Percentiles rank a stretch among this genome's conserved stretches.
Conservation (phyloP, 2,113 vertebrate genomes). For the Oncorhynchus nerka region DNA sequence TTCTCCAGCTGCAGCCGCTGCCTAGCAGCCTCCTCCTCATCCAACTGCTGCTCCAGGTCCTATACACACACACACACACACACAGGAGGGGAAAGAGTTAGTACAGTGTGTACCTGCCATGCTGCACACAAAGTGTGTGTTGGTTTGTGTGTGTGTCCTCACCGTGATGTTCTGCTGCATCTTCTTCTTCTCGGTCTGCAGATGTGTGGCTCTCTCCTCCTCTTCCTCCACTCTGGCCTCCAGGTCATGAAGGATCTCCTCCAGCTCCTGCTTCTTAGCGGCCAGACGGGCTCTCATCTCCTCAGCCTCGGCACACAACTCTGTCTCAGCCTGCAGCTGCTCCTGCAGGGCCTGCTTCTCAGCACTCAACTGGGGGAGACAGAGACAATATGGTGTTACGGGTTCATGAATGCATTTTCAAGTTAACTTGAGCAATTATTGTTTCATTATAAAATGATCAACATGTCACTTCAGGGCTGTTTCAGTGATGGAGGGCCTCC, state of each 20-base stretch:
- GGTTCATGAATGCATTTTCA: too few relatives aligned
- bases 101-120: not conserved
- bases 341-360: slow-evolving; percentile 97
- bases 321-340: slow-evolving; percentile 95
- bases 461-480: too few relatives aligned
- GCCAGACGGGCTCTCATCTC: slow-evolving; percentile 93
- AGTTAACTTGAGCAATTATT: too few relatives aligned
- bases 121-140: not conserved
- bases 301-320: slow-evolving; percentile 94
- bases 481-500: too few relatives aligned
- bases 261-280: slow-evolving; percentile 94
- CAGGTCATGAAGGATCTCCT: slow-evolving; percentile 96
- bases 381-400: not conserved
- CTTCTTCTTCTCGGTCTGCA: slow-evolving; percentile 88
- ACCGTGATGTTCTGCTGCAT: slow-evolving; percentile 98
- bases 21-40: slow-evolving; percentile 92
- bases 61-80: slow-evolving; percentile 39
- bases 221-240: slow-evolving; percentile 96
- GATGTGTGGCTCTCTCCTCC: slow-evolving; percentile 88
- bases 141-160: slow-evolving; percentile 9
- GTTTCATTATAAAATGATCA: too few relatives aligned
- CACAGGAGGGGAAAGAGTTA: too few relatives aligned
- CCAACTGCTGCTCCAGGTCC: slow-evolving; percentile 96
- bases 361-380: slow-evolving; percentile 73
- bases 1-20: slow-evolving; percentile 97